Evolutionary conservation across 2,888 invertebrate species (phyloP).

Genomic region (Morinoia aosen): DNA sequence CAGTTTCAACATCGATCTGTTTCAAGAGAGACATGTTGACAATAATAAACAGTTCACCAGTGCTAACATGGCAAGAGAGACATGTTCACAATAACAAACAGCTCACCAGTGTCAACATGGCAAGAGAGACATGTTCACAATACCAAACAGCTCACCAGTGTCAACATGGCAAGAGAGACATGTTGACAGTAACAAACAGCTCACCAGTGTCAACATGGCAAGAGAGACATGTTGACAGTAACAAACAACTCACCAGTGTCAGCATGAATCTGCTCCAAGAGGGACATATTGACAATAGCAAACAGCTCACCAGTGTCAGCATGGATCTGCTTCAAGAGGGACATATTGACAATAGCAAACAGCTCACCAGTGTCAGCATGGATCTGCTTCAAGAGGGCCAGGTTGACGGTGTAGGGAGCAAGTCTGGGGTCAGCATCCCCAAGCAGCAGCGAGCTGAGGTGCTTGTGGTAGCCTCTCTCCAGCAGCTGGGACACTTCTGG

Average conservation of each 20-base stretch:
- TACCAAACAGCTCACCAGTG: too few species aligned
- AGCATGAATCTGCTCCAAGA: slow-evolving; percentile 79
- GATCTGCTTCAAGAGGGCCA: slow-evolving; percentile 82
- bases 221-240: slow-evolving; percentile 71
- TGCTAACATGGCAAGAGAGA: too few species aligned
- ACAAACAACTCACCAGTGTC: not conserved
- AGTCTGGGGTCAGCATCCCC: slow-evolving; percentile 88
- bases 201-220: too few species aligned
- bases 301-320: too few species aligned
- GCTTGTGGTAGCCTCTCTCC: slow-evolving; percentile 87
- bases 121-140: too few species aligned
- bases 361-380: slow-evolving; percentile 67
- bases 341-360: slow-evolving; percentile 71
- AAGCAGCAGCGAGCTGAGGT: slow-evolving; percentile 85
- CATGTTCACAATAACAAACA: too few species aligned
- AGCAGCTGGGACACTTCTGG: slow-evolving; percentile 88
- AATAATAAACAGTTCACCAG: too few species aligned
- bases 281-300: slow-evolving; percentile 78
- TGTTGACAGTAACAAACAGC: too few species aligned
- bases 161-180: too few species aligned
- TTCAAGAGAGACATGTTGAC: too few species aligned
- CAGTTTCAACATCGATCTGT: too few species aligned
- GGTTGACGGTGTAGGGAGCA: slow-evolving; percentile 83
- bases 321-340: slow-evolving; percentile 75
- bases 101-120: too few species aligned